phyloP scores from a whole-genome alignment of 2,797 vertebrate species.

The Neostethus bicornis region DNA sequence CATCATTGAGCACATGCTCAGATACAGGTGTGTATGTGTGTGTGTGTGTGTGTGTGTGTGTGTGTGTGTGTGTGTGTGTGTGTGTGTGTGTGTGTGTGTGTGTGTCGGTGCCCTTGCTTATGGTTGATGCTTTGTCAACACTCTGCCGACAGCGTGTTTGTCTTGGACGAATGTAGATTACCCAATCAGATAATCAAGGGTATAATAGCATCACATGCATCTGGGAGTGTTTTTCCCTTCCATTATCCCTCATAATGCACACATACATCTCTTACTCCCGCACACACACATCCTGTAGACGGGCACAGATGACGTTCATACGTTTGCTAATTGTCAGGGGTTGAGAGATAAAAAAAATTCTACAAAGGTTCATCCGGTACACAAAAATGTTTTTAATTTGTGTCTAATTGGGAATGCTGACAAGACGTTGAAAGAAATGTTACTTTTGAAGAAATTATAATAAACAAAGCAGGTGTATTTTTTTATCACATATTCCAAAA shows the following conservation, averaged over 20 bases:
- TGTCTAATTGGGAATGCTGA: conserved; percentile 8
- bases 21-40: conserved; percentile 30
- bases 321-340: conserved; percentile 48
- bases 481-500: too few species aligned
- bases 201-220: conserved; percentile 74
- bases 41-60: conserved; percentile 18
- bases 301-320: conserved; percentile 39
- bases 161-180: conserved; percentile 73
- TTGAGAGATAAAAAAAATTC: conserved; percentile 33
- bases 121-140: conserved; percentile 63
- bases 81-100: conserved; percentile 19
- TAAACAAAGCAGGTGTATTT: too few species aligned
- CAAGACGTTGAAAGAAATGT: conserved; percentile 9
- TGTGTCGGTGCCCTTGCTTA: conserved; percentile 20
- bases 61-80: conserved; percentile 19
- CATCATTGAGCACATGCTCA: conserved; percentile 33
- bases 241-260: conserved; percentile 65
- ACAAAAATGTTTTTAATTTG: conserved; percentile 22
- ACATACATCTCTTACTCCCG: conserved; percentile 27
- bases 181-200: conserved; percentile 74
- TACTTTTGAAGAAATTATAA: too few species aligned
- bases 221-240: conserved; percentile 74
- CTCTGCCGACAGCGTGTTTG: conserved; percentile 63
- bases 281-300: conserved; percentile 34
- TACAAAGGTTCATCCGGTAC: conserved; percentile 14